These are phyloP conservation scores for Todiramphus chloris DNA, from an alignment of 2,113 vertebrate species.

Conservation along the genomic window DNA sequence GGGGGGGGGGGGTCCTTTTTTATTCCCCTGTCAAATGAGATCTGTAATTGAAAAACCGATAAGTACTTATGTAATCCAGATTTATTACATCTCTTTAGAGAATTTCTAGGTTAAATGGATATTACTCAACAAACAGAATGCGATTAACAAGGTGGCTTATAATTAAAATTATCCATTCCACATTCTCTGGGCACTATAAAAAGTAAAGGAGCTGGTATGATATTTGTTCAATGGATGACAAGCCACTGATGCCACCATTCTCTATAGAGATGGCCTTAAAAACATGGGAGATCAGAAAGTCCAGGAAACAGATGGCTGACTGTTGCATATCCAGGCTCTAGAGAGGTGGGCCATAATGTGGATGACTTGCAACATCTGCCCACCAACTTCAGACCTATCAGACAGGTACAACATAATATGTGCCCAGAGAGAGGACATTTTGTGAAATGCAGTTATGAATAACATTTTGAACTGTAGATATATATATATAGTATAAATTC, in stretches of 20 bases:
- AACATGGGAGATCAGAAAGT: slow-evolving; percentile 19
- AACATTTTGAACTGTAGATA: background rate
- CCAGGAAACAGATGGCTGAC: slow-evolving; percentile 54
- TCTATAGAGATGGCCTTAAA: slow-evolving; percentile 46
- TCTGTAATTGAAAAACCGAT: background rate
- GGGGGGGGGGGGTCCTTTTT: accelerated
- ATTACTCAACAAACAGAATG: background rate
- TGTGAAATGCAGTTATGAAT: background rate
- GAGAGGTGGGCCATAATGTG: slow-evolving; percentile 18
- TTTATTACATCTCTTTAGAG: background rate
- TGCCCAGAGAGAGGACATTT: background rate
- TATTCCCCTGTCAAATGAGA: background rate
- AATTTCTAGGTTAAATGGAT: background rate
- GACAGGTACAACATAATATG: background rate
- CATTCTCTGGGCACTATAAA: background rate
- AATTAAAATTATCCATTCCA: background rate
- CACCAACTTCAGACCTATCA: background rate
- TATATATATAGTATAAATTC: background rate
- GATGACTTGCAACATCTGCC: slow-evolving; percentile 58
- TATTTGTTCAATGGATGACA: slow-evolving; percentile 30
- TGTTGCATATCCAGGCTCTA: background rate
- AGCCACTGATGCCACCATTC: slow-evolving; percentile 10
- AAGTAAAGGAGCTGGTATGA: background rate
- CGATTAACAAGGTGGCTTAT: background rate
- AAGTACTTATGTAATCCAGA: background rate